Evolutionary conservation across 30 jellyfish, hydroid and myxozoan species (phyloP), one percentile per base, ranked within the genome.

Genomic region (Cassiopea xamachana): DNA sequence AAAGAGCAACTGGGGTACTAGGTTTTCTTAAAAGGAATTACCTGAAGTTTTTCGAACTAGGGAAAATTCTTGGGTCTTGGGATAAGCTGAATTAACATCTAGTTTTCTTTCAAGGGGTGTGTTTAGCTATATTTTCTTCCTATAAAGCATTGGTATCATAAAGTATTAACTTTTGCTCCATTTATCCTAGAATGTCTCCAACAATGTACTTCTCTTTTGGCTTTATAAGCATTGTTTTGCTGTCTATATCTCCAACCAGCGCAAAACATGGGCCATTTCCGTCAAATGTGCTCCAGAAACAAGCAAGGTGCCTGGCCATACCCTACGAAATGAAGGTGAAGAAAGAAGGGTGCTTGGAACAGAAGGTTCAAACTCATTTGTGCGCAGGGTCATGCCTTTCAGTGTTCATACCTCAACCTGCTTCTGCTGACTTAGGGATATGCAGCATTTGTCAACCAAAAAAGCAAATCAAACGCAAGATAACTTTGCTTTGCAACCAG

Each of bases 381-480:
- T 85, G 93, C 44, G 78, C 93, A 16, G 93, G 93, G 16, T 58
- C 87, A 15, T 85, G 93, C 60, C 51, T 85, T 43, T 85, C 93
- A 2, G 87, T 85, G 1, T 85, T 73, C 81, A 85, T 85, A 15
- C 93, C 93, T 1, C 87, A 77, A 73, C 69, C 59, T 62, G 79
- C 68, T 8, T 19, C 46, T 27, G 71, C 80, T 60, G 81, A 80
- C 48, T 1, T 85, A 73, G 87, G 76, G 17, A 60, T 75, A 9
- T 85, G 93, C 93, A 85, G 80, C 69, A 18, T 77, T 43, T 85
- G 93, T 61, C 93, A 85, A 55, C 87, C 85, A 16, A 85, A 45
- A 45, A 44, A 61, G 58, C 93, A 59, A n/a, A 13, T 10, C 6
- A 75, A 59, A 8, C 75, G 74, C 43, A 75, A 77, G 2, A 43